Percentiles rank a stretch among this genome's conserved stretches.
Evolutionary conservation across 2,113 vertebrate species (phyloP).

Genomic region (Gorsachius goisagi): DNA sequence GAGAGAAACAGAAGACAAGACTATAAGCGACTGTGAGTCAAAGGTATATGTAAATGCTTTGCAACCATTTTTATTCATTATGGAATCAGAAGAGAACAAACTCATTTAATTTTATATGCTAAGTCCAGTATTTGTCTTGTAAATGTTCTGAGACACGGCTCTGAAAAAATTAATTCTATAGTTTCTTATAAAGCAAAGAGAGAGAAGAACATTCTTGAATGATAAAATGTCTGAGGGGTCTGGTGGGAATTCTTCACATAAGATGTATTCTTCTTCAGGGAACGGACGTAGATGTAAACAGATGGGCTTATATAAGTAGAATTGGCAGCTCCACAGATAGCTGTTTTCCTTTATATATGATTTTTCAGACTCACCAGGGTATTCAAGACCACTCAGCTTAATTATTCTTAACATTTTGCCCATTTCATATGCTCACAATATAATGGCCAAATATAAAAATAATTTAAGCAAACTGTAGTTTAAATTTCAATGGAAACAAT

Average conservation of each 20-base stretch:
- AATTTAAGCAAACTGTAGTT: constrained; percentile 46
- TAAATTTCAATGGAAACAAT: constrained; percentile 47
- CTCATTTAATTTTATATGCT: neutral
- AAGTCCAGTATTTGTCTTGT: neutral
- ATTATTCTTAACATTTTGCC: constrained; percentile 66
- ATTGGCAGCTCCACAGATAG: constrained; percentile 48
- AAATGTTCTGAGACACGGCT: neutral
- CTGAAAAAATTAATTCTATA: neutral
- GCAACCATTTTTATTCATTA: neutral
- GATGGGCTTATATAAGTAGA: constrained; percentile 61
- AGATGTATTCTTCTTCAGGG: constrained; percentile 29
- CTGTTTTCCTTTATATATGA: constrained; percentile 32
- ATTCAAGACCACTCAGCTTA: constrained; percentile 45
- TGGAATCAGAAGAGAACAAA: neutral
- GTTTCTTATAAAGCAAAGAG: neutral
- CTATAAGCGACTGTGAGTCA: neutral
- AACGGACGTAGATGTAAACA: constrained; percentile 51
- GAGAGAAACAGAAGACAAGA: neutral
- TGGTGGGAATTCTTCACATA: constrained; percentile 23
- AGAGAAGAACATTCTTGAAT: neutral
- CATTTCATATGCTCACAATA: constrained; percentile 46
- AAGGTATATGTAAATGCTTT: neutral
- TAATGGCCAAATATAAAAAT: constrained; percentile 56
- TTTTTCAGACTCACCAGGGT: neutral
- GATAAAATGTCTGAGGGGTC: neutral